These are phyloP conservation scores for Capitella teleta DNA, from an alignment of 1,140 invertebrate genomes.

Conservation along the genomic window DNA sequence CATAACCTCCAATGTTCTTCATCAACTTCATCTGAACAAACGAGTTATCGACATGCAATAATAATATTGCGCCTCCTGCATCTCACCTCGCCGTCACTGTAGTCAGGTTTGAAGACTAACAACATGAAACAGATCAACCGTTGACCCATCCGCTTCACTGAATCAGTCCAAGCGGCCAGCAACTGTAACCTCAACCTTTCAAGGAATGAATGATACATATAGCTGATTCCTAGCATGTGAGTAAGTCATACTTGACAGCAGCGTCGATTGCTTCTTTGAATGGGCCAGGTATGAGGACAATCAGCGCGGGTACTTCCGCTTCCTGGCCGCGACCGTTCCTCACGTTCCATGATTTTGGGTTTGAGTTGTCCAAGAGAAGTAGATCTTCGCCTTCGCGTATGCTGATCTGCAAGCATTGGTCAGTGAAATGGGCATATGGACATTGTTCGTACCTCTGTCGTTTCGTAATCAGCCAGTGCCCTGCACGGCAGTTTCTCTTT, in stretches of 20 bases:
- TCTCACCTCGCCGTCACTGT: conserved; percentile 30
- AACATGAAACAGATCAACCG: conserved; percentile 36
- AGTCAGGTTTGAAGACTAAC: conserved; percentile 27
- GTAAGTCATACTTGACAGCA: conserved; percentile 31
- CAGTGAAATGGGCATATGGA: background rate
- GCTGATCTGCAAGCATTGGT: conserved; percentile 4
- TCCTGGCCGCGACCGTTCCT: conserved; percentile 22
- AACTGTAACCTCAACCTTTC: conserved; percentile 30
- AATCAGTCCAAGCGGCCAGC: conserved; percentile 31
- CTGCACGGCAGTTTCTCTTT: conserved; percentile 2
- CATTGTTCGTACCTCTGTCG: conserved; percentile 6
- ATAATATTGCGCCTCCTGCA: background rate
- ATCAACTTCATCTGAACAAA: background rate
- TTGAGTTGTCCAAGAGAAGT: conserved; percentile 10
- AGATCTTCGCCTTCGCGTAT: conserved; percentile 11
- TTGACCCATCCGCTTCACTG: conserved; percentile 32
- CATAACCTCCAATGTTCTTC: background rate
- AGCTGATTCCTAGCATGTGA: background rate
- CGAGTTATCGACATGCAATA: background rate
- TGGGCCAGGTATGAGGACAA: conserved; percentile 29
- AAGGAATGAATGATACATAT: background rate
- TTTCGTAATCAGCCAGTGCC: conserved; percentile 11
- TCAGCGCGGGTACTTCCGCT: conserved; percentile 25
- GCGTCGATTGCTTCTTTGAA: conserved; percentile 26
- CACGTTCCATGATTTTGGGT: conserved; percentile 16